A percentile compares a stretch with the other conserved stretches of the same genome.
Evolutionary conservation across 2,888 invertebrate genomes (phyloP).

Genomic region (Eupithecia tripunctaria): DNA sequence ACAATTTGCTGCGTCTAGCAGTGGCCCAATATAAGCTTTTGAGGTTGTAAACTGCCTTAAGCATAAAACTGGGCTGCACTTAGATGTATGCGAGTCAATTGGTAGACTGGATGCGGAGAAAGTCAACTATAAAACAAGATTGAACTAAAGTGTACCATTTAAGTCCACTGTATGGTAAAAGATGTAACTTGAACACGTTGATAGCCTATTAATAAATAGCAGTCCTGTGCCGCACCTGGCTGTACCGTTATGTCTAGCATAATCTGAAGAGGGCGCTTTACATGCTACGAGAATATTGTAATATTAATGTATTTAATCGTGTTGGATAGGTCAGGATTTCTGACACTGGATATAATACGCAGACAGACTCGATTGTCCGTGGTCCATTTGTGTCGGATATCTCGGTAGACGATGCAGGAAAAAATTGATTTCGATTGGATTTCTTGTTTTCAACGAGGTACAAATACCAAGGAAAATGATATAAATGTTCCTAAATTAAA

Average conservation of each 20-base stretch:
- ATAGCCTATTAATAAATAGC: slow-evolving; percentile 54
- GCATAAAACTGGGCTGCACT: too few species aligned
- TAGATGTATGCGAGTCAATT: too few species aligned
- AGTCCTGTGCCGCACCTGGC: slow-evolving; percentile 59
- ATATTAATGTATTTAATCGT: too few species aligned
- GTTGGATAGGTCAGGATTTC: slow-evolving; percentile 3
- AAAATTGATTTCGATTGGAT: neutral
- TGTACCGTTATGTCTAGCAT: slow-evolving; percentile 55
- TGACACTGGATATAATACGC: neutral
- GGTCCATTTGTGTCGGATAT: neutral
- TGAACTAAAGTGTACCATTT: neutral
- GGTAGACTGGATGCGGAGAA: neutral
- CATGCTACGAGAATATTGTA: slow-evolving; percentile 32
- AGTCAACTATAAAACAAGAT: neutral
- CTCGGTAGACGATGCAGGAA: neutral
- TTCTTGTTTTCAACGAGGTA: too few species aligned
- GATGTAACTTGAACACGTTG: neutral
- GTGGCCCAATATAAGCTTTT: too few species aligned
- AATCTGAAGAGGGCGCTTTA: slow-evolving; percentile 51
- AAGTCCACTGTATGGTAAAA: neutral
- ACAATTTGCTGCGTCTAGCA: too few species aligned
- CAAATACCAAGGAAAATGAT: too few species aligned
- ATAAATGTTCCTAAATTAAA: too few species aligned
- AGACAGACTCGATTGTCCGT: neutral
- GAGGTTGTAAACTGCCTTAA: too few species aligned